Evolutionary conservation across 2,113 vertebrate genomes (phyloP).

Genomic region (Pitta sordida): DNA sequence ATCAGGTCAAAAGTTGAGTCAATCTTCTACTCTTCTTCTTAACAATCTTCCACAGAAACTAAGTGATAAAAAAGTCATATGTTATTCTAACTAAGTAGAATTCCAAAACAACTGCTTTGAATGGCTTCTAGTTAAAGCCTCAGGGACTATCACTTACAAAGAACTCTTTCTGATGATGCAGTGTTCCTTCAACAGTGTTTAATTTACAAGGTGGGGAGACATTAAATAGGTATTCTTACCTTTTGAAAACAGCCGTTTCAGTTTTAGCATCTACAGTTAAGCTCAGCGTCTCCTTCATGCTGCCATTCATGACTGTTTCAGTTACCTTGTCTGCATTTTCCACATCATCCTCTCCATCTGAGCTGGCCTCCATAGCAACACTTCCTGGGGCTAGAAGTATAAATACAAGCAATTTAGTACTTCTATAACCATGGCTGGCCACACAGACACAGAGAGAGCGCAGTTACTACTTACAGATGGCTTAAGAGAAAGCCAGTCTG

Average conservation of each 20-base stretch:
- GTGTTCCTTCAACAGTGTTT: background rate
- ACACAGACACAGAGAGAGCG: fast-evolving
- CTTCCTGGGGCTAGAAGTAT: constrained; percentile 58
- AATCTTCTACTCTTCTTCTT: background rate
- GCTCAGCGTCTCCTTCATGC: constrained; percentile 98
- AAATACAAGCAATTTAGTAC: background rate
- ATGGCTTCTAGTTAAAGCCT: background rate
- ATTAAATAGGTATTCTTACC: constrained; percentile 70
- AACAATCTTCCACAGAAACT: background rate
- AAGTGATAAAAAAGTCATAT: background rate
- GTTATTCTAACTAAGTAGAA: background rate
- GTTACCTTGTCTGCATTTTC: constrained; percentile 94
- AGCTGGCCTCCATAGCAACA: constrained; percentile 77
- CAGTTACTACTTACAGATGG: background rate
- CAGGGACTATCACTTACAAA: background rate
- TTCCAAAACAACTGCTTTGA: background rate
- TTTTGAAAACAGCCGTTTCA: constrained; percentile 98
- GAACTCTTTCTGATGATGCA: background rate
- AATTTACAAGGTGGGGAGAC: background rate
- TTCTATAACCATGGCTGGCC: background rate
- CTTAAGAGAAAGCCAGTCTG: background rate
- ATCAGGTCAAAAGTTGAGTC: background rate
- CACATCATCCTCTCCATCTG: constrained; percentile 81
- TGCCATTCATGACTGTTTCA: constrained; percentile 97
- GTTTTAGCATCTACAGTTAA: constrained; percentile 99